Evolutionary conservation across 2,113 vertebrate species (phyloP).

Genomic region (Diadophis punctatus): DNA sequence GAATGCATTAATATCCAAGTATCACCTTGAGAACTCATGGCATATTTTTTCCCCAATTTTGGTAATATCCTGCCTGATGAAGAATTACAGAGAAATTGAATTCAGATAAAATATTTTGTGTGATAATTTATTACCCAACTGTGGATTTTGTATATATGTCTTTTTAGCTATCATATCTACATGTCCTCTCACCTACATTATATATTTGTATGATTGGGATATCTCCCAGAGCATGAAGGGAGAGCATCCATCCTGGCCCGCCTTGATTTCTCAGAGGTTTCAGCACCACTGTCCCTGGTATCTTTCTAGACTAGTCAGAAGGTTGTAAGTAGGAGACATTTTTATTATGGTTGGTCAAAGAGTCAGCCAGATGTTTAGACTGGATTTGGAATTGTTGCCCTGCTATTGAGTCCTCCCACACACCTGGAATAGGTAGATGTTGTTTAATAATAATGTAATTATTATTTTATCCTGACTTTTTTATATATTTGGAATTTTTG

Average conservation of each 20-base stretch:
- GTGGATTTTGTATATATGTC: background rate
- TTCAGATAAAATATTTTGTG: background rate
- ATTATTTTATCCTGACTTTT: background rate
- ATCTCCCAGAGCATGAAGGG: background rate
- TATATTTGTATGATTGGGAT: background rate
- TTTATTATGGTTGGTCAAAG: background rate
- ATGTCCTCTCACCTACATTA: background rate
- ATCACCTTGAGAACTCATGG: background rate
- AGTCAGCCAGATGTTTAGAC: background rate
- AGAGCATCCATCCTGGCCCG: background rate
- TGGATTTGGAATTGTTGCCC: background rate
- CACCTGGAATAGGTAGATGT: background rate
- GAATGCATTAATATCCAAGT: background rate
- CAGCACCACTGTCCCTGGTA: background rate
- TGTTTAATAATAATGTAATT: background rate
- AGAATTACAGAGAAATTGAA: background rate
- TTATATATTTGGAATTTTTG: background rate
- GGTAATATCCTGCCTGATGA: background rate
- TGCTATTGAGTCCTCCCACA: background rate
- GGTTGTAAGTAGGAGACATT: background rate
- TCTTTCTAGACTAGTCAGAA: background rate
- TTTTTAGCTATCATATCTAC: background rate
- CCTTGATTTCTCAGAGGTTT: background rate
- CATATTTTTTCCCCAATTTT: background rate
- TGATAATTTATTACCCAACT: background rate